These are phyloP conservation scores for Mastomys coucha DNA, from an alignment of 2,113 vertebrate genomes.

Conservation along the genomic window DNA sequence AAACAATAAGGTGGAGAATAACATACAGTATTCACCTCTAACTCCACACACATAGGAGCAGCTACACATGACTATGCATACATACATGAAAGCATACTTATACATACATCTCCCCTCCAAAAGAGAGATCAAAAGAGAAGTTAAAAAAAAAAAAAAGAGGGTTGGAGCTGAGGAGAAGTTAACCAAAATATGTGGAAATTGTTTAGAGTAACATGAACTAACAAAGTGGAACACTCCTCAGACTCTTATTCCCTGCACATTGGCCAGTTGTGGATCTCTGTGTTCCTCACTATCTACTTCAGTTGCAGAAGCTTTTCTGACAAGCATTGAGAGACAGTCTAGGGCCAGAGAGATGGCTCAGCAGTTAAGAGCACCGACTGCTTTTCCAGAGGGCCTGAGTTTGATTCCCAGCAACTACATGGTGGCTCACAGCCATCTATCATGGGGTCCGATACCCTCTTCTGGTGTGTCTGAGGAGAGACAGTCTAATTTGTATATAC, in stretches of 20 bases:
- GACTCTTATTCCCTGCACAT: too few relatives aligned
- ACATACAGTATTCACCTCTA: neutral
- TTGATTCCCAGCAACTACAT: too few relatives aligned
- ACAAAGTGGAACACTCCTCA: neutral
- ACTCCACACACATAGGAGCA: neutral
- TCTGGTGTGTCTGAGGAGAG: too few relatives aligned
- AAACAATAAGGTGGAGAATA: neutral
- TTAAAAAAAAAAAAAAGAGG: neutral
- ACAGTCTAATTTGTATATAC: neutral
- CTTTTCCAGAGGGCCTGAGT: too few relatives aligned
- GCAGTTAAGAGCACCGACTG: too few relatives aligned
- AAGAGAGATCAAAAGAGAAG: neutral
- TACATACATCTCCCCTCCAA: neutral
- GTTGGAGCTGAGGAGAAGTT: neutral
- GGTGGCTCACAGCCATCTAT: too few relatives aligned
- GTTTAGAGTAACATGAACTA: neutral
- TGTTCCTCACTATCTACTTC: neutral
- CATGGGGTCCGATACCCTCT: too few relatives aligned
- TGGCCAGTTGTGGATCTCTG: neutral
- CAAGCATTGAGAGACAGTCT: neutral
- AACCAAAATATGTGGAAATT: too few relatives aligned
- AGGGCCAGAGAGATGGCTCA: too few relatives aligned
- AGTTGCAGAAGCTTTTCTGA: neutral
- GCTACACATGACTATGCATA: neutral
- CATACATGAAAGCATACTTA: neutral